Evolutionary conservation across 2,888 invertebrate species (phyloP), one percentile per base, ranked within the genome.

Genomic region (Euplagia quadripunctaria): DNA sequence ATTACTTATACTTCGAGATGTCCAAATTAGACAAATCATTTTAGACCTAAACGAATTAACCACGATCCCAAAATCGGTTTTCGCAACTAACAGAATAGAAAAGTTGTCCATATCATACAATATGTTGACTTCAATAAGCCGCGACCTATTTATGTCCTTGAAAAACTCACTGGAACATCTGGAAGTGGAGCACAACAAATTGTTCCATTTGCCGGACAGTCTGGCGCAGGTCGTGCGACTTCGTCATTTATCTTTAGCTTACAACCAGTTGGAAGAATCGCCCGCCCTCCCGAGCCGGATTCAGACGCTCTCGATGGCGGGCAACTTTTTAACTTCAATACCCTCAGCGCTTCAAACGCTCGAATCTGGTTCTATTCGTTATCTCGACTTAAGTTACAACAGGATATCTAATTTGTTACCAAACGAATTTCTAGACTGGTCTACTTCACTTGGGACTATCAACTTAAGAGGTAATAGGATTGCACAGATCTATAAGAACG

Each of bases 321-420:
- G 98, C 43, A 99, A 98, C 93, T 97, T 97, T 90, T 96, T 99
- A 88, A 97, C 96, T 80, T 95, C 96, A 82, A 97, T 98, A 78
- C 98, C 98, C 14, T 95, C 97, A 55, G 96, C 97, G 7, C 95
- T 98, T 76, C 96, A 96, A 84, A 97, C 97, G 86, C 98, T 98
- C 87, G 97, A 97, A 71, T 97, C 97, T 86, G 96, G 98, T 73
- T 96, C 98, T n/a, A 94, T 96, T 90, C 94, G 94, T 89, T 98
- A 98, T 93, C 96, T 98, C 82, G 98, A 98, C 93, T 97, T 98
- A 87, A 98, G 98, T 77, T 98, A 98, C 93, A 98, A 99, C 92
- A 97, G 97, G 89, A 98, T 99, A 87, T 96, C 97, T 81, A 97
- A 98, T 89, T 97, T 98, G 84, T 96, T 97, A 82, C 97, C 97